Evolutionary conservation across 2,888 invertebrate genomes (phyloP).

Genomic region (Epinotia ramella): DNA sequence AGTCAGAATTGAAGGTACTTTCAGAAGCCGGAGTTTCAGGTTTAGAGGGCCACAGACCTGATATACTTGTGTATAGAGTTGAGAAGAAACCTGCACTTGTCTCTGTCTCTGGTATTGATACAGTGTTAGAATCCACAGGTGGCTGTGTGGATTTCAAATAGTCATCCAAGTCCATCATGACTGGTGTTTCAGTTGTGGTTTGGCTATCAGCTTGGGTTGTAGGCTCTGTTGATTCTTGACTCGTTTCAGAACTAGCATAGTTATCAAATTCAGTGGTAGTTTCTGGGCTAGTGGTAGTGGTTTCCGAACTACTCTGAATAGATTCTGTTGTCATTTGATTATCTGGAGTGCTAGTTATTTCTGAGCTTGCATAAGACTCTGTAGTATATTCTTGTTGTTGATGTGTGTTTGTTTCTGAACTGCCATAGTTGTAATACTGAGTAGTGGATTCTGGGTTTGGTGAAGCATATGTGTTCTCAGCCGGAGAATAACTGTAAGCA

Average conservation of each 20-base stretch:
- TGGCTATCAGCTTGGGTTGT: conserved; percentile 39
- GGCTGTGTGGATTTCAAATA: conserved; percentile 44
- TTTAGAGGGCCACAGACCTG: conserved; percentile 70
- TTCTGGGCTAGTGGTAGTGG: conserved; percentile 33
- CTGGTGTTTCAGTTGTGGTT: conserved; percentile 52
- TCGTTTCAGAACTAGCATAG: conserved; percentile 15
- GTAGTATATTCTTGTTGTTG: conserved; percentile 18
- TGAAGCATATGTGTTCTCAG: conserved; percentile 15
- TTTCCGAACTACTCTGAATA: conserved; percentile 9
- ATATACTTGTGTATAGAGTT: conserved; percentile 67
- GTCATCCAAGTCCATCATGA: conserved; percentile 34
- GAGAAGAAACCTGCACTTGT: conserved; percentile 63
- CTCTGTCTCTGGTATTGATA: conserved; percentile 50
- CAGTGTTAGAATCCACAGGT: conserved; percentile 32
- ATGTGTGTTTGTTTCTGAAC: conserved; percentile 26
- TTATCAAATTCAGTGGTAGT: conserved; percentile 16
- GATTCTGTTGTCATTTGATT: conserved; percentile 22
- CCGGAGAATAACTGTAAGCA: conserved; percentile 14
- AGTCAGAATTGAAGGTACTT: conserved; percentile 58
- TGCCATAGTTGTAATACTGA: conserved; percentile 23
- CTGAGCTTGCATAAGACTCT: conserved; percentile 16
- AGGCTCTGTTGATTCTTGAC: conserved; percentile 24
- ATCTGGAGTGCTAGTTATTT: background rate
- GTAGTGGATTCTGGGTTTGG: conserved; percentile 10
- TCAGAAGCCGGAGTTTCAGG: conserved; percentile 64